Evolutionary conservation across 2,113 vertebrate species (phyloP).

Genomic region (Dipodomys ordii): DNA sequence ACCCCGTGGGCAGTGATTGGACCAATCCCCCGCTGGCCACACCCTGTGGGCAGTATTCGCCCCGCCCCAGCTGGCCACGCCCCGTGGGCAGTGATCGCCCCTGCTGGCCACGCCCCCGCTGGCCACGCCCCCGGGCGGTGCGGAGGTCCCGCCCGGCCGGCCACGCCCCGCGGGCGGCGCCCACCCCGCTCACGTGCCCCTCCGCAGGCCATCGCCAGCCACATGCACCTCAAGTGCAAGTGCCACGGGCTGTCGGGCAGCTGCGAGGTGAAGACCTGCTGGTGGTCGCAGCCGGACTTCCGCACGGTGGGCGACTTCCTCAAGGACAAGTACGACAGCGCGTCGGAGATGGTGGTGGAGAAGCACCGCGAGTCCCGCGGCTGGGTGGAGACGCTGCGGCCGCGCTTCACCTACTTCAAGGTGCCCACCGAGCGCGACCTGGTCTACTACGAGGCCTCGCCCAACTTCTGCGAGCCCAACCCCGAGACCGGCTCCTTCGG

Average conservation of each 20-base stretch:
- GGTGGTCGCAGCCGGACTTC: conserved; percentile 92
- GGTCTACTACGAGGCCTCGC: conserved; percentile 91
- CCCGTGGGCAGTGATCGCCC: too few relatives aligned
- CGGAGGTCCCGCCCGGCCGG: too few relatives aligned
- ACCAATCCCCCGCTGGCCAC: too few relatives aligned
- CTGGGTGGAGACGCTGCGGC: conserved; percentile 91
- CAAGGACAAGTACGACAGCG: conserved; percentile 92
- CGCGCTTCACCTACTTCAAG: conserved; percentile 91
- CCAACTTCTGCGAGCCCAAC: conserved; percentile 92
- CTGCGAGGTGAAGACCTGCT: conserved; percentile 92
- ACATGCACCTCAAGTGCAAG: conserved; percentile 92
- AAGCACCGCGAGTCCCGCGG: conserved; percentile 91
- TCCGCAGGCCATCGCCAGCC: conserved; percentile 88
- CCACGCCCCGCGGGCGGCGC: too few relatives aligned
- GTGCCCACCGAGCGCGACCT: conserved; percentile 90
- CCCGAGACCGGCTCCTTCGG: conserved; percentile 90
- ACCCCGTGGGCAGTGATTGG: too few relatives aligned
- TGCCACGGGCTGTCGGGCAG: conserved; percentile 91
- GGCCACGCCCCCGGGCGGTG: too few relatives aligned
- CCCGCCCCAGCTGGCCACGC: too few relatives aligned
- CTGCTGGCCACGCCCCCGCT: too few relatives aligned
- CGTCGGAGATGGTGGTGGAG: conserved; percentile 92
- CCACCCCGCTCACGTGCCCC: background rate
- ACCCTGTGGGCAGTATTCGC: too few relatives aligned
- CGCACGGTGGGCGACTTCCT: conserved; percentile 90